These are phyloP conservation scores for Ecdyonurus torrentis DNA, from an alignment of 2,888 invertebrate species.

Conservation along the genomic window DNA sequence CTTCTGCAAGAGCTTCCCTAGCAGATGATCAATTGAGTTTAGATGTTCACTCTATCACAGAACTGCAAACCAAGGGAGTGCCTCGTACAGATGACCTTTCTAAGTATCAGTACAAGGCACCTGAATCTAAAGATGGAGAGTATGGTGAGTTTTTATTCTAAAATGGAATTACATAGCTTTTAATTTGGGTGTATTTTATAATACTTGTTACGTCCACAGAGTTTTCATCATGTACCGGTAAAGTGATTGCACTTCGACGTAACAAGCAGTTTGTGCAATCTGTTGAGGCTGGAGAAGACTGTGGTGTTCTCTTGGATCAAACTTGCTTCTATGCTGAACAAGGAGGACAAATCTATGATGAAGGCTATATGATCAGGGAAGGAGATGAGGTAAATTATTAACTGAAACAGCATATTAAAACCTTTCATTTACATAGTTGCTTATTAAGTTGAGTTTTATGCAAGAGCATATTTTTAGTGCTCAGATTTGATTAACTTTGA, in stretches of 20 bases:
- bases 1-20: neutral
- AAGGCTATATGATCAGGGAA: conserved; percentile 72
- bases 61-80: conserved; percentile 61
- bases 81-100: conserved; percentile 75
- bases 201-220: conserved; percentile 21
- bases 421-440: neutral
- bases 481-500: too few relatives aligned
- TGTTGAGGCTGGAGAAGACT: conserved; percentile 70
- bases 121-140: conserved; percentile 45
- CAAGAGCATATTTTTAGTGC: too few relatives aligned
- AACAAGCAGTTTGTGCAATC: conserved; percentile 72
- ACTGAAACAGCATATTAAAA: neutral
- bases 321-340: conserved; percentile 98
- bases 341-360: conserved; percentile 96
- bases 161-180: neutral
- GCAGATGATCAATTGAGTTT: conserved; percentile 43
- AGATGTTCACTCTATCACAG: conserved; percentile 88
- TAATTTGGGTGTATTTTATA: neutral
- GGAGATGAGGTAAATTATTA: conserved; percentile 44
- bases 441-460: neutral
- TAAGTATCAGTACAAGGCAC: conserved; percentile 73
- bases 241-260: conserved; percentile 62
- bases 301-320: conserved; percentile 76
- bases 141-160: conserved; percentile 35
- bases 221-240: conserved; percentile 54